A percentile compares a stretch with the other conserved stretches of the same genome.
phyloP scores from a whole-genome alignment of 2,888 invertebrate species.

The Eupithecia centaureata region DNA sequence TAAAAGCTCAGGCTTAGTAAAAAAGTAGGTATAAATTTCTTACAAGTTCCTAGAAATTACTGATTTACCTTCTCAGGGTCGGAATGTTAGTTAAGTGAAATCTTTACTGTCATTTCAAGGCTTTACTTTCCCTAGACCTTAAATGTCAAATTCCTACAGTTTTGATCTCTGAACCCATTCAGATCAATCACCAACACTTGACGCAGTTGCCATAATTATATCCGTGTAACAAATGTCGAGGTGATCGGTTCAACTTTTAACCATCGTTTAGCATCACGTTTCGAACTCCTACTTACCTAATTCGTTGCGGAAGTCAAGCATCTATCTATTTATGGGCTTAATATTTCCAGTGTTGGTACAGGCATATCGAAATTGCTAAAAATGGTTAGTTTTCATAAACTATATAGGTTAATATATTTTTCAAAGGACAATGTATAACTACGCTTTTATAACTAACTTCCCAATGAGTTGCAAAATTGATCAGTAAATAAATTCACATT shows the following conservation, averaged over 20 bases:
- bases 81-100: background rate
- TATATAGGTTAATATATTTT: too few relatives aligned
- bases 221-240: background rate
- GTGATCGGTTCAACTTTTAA: constrained; percentile 1
- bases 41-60: too few relatives aligned
- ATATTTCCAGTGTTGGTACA: background rate
- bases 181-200: constrained; percentile 4
- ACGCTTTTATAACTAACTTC: too few relatives aligned
- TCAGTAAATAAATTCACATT: too few relatives aligned
- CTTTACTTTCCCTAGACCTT: background rate
- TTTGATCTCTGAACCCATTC: background rate
- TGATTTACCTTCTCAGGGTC: background rate
- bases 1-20: too few relatives aligned
- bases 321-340: background rate
- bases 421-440: too few relatives aligned
- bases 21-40: too few relatives aligned
- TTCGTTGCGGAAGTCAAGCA: background rate
- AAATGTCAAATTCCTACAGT: background rate
- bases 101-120: constrained; percentile 2
- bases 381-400: too few relatives aligned
- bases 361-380: background rate
- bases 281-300: background rate
- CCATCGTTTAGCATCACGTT: background rate
- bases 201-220: constrained; percentile 3
- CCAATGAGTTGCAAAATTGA: too few relatives aligned